Base-by-base conservation (phyloP, 2,888 invertebrate genomes). In the Operophtera brumata region DNA sequence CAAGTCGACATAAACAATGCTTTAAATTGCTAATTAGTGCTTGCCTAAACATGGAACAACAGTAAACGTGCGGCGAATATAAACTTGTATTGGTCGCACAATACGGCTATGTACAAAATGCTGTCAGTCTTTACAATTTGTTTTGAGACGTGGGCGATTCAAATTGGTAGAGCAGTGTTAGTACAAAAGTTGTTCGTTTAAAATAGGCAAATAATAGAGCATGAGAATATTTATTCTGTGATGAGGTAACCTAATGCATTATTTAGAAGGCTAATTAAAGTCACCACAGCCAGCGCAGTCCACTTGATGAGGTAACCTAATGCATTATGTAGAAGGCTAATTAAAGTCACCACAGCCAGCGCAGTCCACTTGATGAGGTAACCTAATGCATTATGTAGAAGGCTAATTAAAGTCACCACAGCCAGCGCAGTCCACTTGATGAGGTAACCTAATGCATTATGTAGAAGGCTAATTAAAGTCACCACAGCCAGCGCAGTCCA, bases 1-100 rank as follows among this genome's bases (percentile, higher is more conserved):
- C 61, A 20, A 30, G 47, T 62, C 66, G 64, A 77, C 73, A 74
- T 73, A 80, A 82, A 86, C 83, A 85, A 80, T 81, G 76, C 74
- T 82, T 85, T 83, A 81, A 86, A 86, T 84, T 86, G 80, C 80
- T 80, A 86, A 86, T 86, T 80, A 82, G 73, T 65, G 59, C 71
- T 79, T 80, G 75, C 79, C 80, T 82, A 83, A 84, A 84, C 78
- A 77, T 75, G 76, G 80, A 78, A 77, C 79, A 75, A 67, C 75
- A 73, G 66, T 71, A 66, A 64, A 75, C 80, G 75, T 66, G 66
- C 54, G 57, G 57, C 59, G 85, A 78, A 85, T 85, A 82, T 80
- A 72, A 74, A 6, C 28, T 32, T 47, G 8, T 67, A 64, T 64
- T 59, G 62, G 62, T 46, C 20, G 20, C 59, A 62, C 54, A 60